Base-by-base conservation (phyloP, 2,113 vertebrate species). In the Drymodes brunneopygia region DNA sequence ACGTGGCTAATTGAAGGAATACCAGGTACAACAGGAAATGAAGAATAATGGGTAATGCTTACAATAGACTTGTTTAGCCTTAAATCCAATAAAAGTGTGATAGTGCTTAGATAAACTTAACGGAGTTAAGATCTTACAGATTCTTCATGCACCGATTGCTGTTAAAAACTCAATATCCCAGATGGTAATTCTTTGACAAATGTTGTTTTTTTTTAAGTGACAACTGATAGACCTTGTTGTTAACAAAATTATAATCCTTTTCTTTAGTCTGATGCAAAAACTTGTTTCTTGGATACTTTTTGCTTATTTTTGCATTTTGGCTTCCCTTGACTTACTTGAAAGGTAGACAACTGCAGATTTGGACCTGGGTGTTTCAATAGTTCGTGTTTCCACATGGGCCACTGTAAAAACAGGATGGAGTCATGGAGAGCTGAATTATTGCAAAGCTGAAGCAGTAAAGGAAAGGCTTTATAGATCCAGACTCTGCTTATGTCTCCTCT, bases 1-100 rank as follows among this genome's bases (percentile, higher is more conserved):
- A 60, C 53, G 33, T 65, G 73, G 62, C 54, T 96, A 95, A 91
- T 90, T 88, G 84, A 85, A 94, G 36, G 50, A 95, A 89, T 73
- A 81, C 7, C 33, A 70, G 78, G 70, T 95, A 87, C 25, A 92
- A 82, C 36, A 90, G 50, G 79, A 96, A 91, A 85, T 88, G 7
- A 94, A 89, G 78, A 95, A 72, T 94, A 89, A 87, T 92, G 33
- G 50, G 17, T 65, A 50, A 84, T 75, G 48, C 70, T 54, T 70
- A 50, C 44, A 88, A 90, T 88, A 94, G 24, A 50, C 28, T 94
- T 95, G 60, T 82, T 95, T 95, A 77, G 71, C 53, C 57, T 75
- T 81, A 94, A 95, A 89, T 85, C 44, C 61, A 91, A 40, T 67
- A 65, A 15, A 44, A 72, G 10, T 3, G 1, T 72, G 84, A 61